Conservation (phyloP, 2,888 invertebrate genomes). For the Germaria angustata region DNA sequence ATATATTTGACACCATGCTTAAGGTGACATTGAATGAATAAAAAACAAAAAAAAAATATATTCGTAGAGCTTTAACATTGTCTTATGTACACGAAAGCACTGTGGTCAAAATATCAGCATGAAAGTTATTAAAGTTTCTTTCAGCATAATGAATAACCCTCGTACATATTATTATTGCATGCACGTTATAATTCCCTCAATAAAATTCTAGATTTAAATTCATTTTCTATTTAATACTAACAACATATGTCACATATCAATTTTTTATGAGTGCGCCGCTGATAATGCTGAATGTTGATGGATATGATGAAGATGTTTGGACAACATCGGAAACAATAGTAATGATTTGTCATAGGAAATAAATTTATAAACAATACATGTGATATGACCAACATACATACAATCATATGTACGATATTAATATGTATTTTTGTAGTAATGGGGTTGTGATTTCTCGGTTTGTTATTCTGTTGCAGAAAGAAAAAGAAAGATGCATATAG, state of each 20-base stretch:
- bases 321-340: constrained; percentile 28
- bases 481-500: background rate
- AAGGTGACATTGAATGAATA: too few relatives aligned
- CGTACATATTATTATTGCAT: constrained; percentile 30
- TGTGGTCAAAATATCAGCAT: too few relatives aligned
- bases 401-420: constrained; percentile 23
- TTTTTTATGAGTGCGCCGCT: constrained; percentile 5
- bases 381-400: too few relatives aligned
- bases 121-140: too few relatives aligned
- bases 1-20: too few relatives aligned
- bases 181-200: constrained; percentile 42
- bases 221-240: constrained; percentile 34
- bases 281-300: constrained; percentile 17
- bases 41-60: too few relatives aligned
- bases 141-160: too few relatives aligned
- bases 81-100: too few relatives aligned
- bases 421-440: constrained; percentile 17
- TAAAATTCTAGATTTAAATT: constrained; percentile 60
- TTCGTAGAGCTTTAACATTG: too few relatives aligned
- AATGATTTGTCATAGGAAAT: constrained; percentile 62
- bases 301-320: constrained; percentile 25
- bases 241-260: constrained; percentile 64
- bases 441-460: constrained; percentile 13
- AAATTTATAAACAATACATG: constrained; percentile 41
- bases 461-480: background rate